Evolutionary conservation across 2,888 invertebrate genomes (phyloP), one percentile per base, ranked within the genome.

Genomic region (Diarsia dahlii): DNA sequence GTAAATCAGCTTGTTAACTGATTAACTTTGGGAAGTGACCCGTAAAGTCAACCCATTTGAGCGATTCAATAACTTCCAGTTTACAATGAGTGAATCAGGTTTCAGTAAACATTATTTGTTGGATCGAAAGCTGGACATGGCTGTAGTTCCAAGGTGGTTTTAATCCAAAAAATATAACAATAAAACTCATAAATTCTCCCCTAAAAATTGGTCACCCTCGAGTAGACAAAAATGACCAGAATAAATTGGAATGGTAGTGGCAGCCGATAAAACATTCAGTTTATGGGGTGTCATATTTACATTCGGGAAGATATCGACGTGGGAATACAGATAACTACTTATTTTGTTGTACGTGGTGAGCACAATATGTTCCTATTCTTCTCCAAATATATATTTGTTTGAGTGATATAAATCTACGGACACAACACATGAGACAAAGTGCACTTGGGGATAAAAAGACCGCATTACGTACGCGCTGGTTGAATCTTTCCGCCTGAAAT

Each of bases 251-350:
- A 96, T 95, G 94, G 94, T 91, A 94, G 94, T 96, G 95, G 95
- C 93, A 95, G 93, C 93, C 95, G 91, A 96, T 96, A 96, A 96
- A 96, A 96, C 95, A 96, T 94, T 95, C 94, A 94, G 93, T 96
- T 96, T 96, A 96, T 96, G 94, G 96, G 95, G 96, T 96, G 96
- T 96, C 96, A 96, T 96, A 96, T 96, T 96, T 96, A 96, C 96
- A 96, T 96, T 95, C 93, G 93, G 93, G 90, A 92, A 92, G 90
- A 94, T 92, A 93, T 93, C 93, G 93, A 93, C 92, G 93, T 94
- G 95, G 93, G 95, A 94, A 93, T 92, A 92, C 90, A 89, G 92
- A 94, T 92, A 93, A 92, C 89, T 91, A 91, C 91, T 92, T 91
- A 92, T 91, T 91, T 89, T 77, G 62, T 71, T 87, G 84, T 77